Base-by-base conservation (phyloP, 2,888 invertebrate genomes). In the Polyommatus iphigenia region DNA sequence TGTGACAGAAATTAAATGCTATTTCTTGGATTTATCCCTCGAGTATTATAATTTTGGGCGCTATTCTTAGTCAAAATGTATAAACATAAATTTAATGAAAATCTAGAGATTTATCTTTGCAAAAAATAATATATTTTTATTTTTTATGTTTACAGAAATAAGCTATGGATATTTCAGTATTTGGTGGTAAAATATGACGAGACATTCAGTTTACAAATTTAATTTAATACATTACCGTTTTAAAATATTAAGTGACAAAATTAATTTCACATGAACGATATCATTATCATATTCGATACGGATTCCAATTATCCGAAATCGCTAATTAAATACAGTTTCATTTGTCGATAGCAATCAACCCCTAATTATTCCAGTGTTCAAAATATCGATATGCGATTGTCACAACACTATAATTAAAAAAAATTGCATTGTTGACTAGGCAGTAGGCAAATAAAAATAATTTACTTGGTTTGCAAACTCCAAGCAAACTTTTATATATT, bases 301-400 rank as follows among this genome's bases (percentile, higher is more conserved):
- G 15, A 67, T 32, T 18, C 29, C 67, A 67, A 32, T 32, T 67
- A 67, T 67, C 29, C 29, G 29, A 18, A 67, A 67, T 29, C 29
- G 67, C 32, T 67, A 67, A 67, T 67, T 67, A 32, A 67, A 67
- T 67, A 67, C 29, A 2, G 67, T 67, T 67, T 18, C 67, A 67
- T 67, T 67, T 67, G 67, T 67, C 67, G 29, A 32, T 18, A 13
- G 67, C 67, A 67, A 67, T 67, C 29, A 67, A 67, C 29, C 32
- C 29, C 29, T 32, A 67, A 67, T 67, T 67, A 67, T 29, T 6
- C 67, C 29, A 29, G 67, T 32, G 67, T 67, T 67, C 32, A 32
- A 29, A 67, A 67, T 67, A 18, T 67, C 67, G 32, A 67, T 29
- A 67, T 15, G 6, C 18, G 32, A 67, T 29, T 67, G 67, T 29